phyloP scores from a whole-genome alignment of 2,797 vertebrate species.

The Acestrorhynchus altus region DNA sequence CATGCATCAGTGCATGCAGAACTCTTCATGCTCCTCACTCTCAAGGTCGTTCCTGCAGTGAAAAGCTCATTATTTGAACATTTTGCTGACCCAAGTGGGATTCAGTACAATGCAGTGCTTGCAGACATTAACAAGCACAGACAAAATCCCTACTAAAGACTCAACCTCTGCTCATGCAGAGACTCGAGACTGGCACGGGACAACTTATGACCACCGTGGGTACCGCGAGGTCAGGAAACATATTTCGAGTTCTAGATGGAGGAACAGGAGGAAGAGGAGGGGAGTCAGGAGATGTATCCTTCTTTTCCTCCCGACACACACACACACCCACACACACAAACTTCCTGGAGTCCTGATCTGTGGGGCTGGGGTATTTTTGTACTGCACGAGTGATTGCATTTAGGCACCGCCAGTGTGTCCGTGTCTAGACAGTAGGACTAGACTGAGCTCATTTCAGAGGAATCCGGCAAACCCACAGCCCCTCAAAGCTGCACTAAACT shows the following conservation, averaged over 20 bases:
- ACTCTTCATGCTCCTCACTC: too few relatives aligned
- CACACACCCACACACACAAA: slow-evolving; percentile 13
- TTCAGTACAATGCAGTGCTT: too few relatives aligned
- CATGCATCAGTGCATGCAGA: too few relatives aligned
- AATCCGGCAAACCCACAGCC: slow-evolving; percentile 72
- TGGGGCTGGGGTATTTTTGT: slow-evolving; percentile 44
- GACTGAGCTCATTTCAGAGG: slow-evolving; percentile 71
- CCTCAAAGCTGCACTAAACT: slow-evolving; percentile 68
- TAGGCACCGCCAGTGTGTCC: slow-evolving; percentile 71
- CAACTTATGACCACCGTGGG: too few relatives aligned
- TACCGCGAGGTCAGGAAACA: too few relatives aligned
- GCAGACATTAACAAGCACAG: too few relatives aligned
- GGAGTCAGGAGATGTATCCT: neutral
- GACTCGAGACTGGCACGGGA: too few relatives aligned
- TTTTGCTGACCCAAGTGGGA: too few relatives aligned
- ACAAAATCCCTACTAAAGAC: too few relatives aligned
- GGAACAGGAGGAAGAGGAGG: slow-evolving; percentile 15
- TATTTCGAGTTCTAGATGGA: neutral
- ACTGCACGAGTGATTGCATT: slow-evolving; percentile 59
- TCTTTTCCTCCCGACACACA: neutral
- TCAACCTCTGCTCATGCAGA: too few relatives aligned
- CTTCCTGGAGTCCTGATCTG: slow-evolving; percentile 44
- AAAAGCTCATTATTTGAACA: too few relatives aligned
- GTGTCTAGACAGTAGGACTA: slow-evolving; percentile 77
- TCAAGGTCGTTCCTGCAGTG: too few relatives aligned